A percentile compares a stretch with the other conserved stretches of the same genome.
phyloP scores from a whole-genome alignment of 2,113 vertebrate species.

The Silurus glanis region DNA sequence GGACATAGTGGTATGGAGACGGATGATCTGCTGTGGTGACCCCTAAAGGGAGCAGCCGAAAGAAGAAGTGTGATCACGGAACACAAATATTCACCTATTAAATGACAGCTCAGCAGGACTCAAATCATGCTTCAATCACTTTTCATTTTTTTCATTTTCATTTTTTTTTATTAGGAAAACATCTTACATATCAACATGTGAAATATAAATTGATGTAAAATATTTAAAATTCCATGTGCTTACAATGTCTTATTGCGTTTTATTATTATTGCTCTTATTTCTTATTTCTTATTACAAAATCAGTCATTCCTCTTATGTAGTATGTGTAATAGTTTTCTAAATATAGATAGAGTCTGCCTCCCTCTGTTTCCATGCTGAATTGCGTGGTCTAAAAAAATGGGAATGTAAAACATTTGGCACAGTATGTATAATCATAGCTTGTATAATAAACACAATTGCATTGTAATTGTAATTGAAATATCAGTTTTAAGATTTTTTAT shows the following conservation, averaged over 20 bases:
- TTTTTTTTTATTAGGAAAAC: not conserved
- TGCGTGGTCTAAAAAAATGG: not conserved
- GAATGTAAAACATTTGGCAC: not conserved
- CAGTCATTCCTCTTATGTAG: too few species aligned
- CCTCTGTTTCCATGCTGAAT: conserved; percentile 9
- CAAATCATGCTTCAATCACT: not conserved
- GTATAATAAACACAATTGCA: not conserved
- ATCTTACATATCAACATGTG: not conserved
- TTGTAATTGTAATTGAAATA: not conserved
- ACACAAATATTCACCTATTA: not conserved
- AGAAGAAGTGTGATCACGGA: too few species aligned
- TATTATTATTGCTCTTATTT: too few species aligned
- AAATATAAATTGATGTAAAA: not conserved
- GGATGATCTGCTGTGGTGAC: too few species aligned
- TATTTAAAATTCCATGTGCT: not conserved
- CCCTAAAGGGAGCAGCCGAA: too few species aligned
- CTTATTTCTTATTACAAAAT: not conserved
- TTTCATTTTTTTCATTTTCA: not conserved
- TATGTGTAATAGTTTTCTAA: not conserved
- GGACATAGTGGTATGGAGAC: too few species aligned
- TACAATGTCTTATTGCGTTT: not conserved
- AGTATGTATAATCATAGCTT: not conserved
- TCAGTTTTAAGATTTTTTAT: too few species aligned
- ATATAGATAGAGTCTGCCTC: not conserved
- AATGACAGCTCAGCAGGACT: not conserved